Evolutionary conservation across 2,797 vertebrate genomes (phyloP), one percentile per base, ranked within the genome.

Genomic region (Lophius americanus): DNA sequence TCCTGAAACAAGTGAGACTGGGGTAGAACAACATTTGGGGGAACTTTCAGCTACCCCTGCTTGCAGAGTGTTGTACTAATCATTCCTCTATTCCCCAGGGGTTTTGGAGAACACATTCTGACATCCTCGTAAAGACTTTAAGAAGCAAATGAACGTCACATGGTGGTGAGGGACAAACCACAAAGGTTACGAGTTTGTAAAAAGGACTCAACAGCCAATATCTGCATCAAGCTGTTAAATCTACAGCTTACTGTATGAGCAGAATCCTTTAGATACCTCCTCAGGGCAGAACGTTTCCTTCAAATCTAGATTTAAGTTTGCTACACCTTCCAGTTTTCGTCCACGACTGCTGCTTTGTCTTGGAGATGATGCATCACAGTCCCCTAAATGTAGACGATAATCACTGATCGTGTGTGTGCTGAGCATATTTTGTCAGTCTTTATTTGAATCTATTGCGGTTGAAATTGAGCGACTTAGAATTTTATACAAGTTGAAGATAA

Each of bases 61-160:
- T 62, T 37, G 61, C 68, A 60, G 75, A 57, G 70, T 52, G 73
- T 79, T 79, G 57, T 63, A 23, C 77, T 78, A 79, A 87, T 84
- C 79, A 82, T 85, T 88, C 82, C 84, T 84, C 60, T 65, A 13
- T 64, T 57, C 70, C 85, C 75, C 74, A 51, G 76, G 68, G 64
- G 39, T 7, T 78, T 73, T 4, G 65, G 68, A 77, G 73, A 84
- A 85, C 83, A 84, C 78, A 75, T 84, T 84, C 75, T 84, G 80
- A 91, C 83, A 85, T 90, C 81, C 89, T 89, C 48, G 49, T 90
- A 91, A 92, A 91, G 83, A 82, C 79, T 86, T 83, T 70, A 80
- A 87, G 75, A 81, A 84, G 77, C 83, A 83, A 81, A 83, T 66
- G 3, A 79, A 86, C 38, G 68, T 85, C 81, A 82, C 69, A 79